Percentiles rank a stretch among this genome's conserved stretches.
These are phyloP conservation scores for Epinephelus lanceolatus DNA, from an alignment of 2,113 vertebrate genomes.

Conservation along the genomic window DNA sequence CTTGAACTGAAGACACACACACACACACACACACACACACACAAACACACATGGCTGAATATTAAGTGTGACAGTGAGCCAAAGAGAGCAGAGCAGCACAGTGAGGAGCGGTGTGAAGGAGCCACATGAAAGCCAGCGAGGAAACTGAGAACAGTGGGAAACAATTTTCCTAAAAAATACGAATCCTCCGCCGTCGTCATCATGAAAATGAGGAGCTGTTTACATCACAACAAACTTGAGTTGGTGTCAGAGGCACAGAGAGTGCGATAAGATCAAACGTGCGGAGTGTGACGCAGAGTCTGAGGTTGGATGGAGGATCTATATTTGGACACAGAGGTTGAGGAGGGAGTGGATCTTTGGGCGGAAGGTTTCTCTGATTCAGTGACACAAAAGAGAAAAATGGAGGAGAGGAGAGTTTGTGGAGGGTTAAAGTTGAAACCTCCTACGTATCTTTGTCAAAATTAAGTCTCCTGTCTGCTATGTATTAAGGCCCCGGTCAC, in stretches of 20 bases:
- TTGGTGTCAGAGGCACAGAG: not conserved
- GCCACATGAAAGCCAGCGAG: constrained; percentile 7
- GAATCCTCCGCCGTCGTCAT: not conserved
- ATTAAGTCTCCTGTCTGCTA: no score
- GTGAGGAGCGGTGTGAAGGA: not conserved
- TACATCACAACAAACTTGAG: constrained; percentile 23
- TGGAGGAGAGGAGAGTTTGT: not conserved
- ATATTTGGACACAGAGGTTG: constrained; percentile 15
- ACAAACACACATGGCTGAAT: not conserved
- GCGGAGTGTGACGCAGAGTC: not conserved
- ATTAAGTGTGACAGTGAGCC: constrained; percentile 30
- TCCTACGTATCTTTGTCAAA: no score
- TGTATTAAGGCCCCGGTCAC: no score
- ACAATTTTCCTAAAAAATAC: not conserved
- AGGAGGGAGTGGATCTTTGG: not conserved
- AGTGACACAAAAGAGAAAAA: not conserved
- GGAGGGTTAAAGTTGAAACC: not conserved
- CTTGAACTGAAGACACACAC: not conserved
- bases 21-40: constrained; percentile 9
- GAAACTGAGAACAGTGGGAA: not conserved
- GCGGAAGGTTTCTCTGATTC: not conserved
- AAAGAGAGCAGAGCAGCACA: not conserved
- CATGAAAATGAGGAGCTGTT: constrained; percentile 11
- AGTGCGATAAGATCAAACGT: constrained; percentile 9
- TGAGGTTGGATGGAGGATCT: not conserved